Conservation (phyloP, 2,888 invertebrate genomes). For the Drosophila meridiana region DNA sequence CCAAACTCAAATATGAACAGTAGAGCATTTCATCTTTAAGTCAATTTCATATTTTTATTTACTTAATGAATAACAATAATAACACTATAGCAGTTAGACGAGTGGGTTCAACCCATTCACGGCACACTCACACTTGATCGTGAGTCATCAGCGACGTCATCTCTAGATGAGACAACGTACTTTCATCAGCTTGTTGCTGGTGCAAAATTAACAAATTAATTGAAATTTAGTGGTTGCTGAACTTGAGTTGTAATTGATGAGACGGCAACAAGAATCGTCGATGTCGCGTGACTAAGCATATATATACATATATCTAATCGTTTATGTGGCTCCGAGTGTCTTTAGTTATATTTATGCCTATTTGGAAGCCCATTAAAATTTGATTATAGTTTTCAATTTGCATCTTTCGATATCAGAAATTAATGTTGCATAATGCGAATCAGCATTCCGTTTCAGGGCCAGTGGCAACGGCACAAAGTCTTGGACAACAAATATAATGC, state of each 20-base stretch:
- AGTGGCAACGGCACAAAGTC: slow-evolving; percentile 12
- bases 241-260: slow-evolving; percentile 42
- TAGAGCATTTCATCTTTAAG: slow-evolving; percentile 1
- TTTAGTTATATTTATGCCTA: too few relatives aligned
- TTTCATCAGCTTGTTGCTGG: slow-evolving; percentile 29
- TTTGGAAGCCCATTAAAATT: background rate
- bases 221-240: slow-evolving; percentile 25
- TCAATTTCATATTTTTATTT: slow-evolving; percentile 6
- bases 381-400: background rate
- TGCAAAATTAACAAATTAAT: slow-evolving; percentile 25
- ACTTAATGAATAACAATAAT: slow-evolving; percentile 7
- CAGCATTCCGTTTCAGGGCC: slow-evolving; percentile 15
- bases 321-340: background rate
- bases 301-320: background rate
- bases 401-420: slow-evolving; percentile 19
- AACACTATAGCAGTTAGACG: slow-evolving; percentile 2
- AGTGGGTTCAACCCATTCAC: slow-evolving; percentile 13
- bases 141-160: slow-evolving; percentile 37
- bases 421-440: slow-evolving; percentile 11
- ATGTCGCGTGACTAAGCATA: background rate
- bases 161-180: slow-evolving; percentile 25
- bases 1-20: background rate
- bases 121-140: slow-evolving; percentile 21
- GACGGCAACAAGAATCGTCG: background rate
- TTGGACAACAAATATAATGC: slow-evolving; percentile 27